Percentiles rank a stretch among this genome's conserved stretches.
Conservation (phyloP, 1,140 invertebrate genomes). For the Branchinecta lindahli region DNA sequence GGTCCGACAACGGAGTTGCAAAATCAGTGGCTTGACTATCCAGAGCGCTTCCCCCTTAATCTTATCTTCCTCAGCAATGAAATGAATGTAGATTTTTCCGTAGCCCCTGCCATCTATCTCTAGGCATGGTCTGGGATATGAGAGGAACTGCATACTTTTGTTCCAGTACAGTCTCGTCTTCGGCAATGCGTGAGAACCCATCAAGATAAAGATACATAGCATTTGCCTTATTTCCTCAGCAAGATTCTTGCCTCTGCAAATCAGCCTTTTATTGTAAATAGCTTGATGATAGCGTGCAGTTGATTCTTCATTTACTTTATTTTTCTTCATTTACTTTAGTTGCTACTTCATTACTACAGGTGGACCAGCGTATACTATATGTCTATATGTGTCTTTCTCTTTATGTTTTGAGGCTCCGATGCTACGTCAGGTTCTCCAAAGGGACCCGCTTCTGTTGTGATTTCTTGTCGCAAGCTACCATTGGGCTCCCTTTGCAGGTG, state of each 20-base stretch:
- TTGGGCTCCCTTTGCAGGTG: too few species aligned
- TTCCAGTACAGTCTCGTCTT: conserved; percentile 1
- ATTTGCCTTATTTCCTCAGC: conserved; percentile 8
- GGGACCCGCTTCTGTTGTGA: too few species aligned
- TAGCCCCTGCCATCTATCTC: not conserved
- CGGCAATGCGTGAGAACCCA: not conserved
- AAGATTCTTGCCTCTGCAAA: conserved; percentile 5
- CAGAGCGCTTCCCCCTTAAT: not conserved
- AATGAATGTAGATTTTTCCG: conserved; percentile 3
- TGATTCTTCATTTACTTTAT: not conserved
- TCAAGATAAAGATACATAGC: not conserved
- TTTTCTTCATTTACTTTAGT: not conserved
- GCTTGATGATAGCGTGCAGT: not conserved
- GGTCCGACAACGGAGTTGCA: conserved; percentile 25
- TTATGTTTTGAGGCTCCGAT: not conserved
- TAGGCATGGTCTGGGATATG: not conserved
- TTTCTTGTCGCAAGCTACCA: too few species aligned
- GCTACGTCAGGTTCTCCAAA: not conserved
- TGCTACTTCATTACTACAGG: too few species aligned
- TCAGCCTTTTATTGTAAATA: not conserved
- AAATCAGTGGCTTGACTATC: not conserved
- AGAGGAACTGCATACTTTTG: conserved; percentile 1
- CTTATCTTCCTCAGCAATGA: conserved; percentile 4
- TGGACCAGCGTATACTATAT: not conserved
- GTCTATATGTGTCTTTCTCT: not conserved